Conservation (phyloP, 2,797 vertebrate species). For the Enteromius viviparus region DNA sequence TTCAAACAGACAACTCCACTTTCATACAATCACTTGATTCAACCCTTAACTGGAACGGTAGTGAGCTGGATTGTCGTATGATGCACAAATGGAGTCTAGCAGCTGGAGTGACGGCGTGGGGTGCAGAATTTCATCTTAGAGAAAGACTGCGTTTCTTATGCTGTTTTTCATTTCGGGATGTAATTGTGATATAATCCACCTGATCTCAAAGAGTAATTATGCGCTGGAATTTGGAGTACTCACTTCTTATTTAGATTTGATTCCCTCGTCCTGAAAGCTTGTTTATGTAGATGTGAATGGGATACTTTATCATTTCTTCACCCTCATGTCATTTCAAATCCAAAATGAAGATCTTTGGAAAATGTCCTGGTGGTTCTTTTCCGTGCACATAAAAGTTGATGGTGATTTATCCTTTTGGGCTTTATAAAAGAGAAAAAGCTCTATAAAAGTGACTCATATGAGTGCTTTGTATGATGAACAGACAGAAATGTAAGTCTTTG, state of each 20-base stretch:
- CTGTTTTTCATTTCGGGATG: not conserved
- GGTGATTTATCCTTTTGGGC: not conserved
- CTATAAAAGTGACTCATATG: not conserved
- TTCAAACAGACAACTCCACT: conserved; percentile 6
- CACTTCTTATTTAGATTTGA: not conserved
- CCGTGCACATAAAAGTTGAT: not conserved
- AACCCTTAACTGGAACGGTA: not conserved
- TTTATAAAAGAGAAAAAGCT: not conserved
- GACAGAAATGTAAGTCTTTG: not conserved
- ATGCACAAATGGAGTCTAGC: conserved; percentile 9
- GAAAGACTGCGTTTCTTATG: not conserved
- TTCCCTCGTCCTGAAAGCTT: not conserved
- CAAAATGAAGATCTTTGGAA: not conserved
- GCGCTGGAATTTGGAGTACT: not conserved
- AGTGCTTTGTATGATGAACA: not conserved
- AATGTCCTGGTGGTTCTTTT: conserved; percentile 1
- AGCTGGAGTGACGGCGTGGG: conserved; percentile 16
- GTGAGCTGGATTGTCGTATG: not conserved
- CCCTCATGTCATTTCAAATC: not conserved
- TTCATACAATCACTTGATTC: conserved; percentile 22
- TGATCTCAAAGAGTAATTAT: not conserved
- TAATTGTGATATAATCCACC: not conserved
- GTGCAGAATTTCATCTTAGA: not conserved
- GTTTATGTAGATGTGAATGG: conserved; percentile 1
- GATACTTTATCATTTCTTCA: not conserved